Base-by-base conservation (phyloP, 2,888 invertebrate species). In the Teleogryllus oceanicus region DNA sequence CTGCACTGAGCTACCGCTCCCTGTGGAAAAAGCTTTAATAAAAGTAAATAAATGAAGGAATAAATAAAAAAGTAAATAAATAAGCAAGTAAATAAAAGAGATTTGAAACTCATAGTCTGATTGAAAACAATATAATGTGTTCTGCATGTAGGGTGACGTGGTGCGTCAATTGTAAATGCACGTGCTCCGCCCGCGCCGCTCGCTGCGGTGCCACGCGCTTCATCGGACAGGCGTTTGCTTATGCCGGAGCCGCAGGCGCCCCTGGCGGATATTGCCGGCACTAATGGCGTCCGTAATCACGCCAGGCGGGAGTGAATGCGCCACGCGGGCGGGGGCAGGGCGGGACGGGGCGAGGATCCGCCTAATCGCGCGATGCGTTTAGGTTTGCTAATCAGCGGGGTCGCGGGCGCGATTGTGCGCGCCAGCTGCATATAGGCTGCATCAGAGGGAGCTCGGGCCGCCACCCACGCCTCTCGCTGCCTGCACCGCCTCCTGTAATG, bases 341-440 rank as follows among this genome's bases (percentile, higher is more conserved):
- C 62, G 62, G 62, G 62, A 11, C 13, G n/a, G 16, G 62, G n/a
- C 16, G 62, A 18, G 16, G 62, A 62, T 62, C 62, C 16, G n/a
- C 62, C 62, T 62, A 62, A 62, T 62, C 62, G 62, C 13, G 62
- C 62, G 62, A 62, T 62, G 62, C 62, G 62, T 62, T 62, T 62
- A 62, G 62, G 62, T 62, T 62, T 62, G 62, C 62, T 62, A 62
- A 62, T 62, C 62, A 62, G 62, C 62, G n/a, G 62, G 62, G 62
- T 62, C 62, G 62, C n/a, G 62, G 62, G n/a, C 62, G 62, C 62
- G 62, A 62, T 62, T 62, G 62, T 62, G 62, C 62, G 13, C 62
- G 62, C 62, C 62, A 18, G 62, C 62, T 62, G n/a, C 62, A 62
- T 62, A 62, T 62, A 62, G 62, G 62, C 62, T 62, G 62, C 62